phyloP scores from a whole-genome alignment of 2,113 vertebrate genomes.

The Psittacus erithacus region DNA sequence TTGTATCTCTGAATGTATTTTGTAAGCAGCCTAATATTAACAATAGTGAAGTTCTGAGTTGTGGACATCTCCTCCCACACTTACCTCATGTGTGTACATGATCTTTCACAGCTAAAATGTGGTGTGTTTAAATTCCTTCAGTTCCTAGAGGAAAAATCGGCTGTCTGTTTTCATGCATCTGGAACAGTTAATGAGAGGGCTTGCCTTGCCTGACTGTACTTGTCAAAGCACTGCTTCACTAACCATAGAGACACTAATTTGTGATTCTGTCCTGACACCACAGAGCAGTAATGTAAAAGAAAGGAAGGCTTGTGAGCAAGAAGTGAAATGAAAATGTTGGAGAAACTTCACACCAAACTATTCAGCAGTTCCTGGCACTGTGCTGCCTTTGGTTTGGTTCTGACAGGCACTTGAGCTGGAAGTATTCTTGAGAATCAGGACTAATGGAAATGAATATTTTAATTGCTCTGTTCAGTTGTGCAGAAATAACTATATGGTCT shows the following conservation, averaged over 20 bases:
- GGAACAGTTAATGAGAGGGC: neutral
- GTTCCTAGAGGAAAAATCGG: neutral
- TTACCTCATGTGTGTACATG: fast-evolving
- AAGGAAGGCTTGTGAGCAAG: neutral
- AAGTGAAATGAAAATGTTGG: neutral
- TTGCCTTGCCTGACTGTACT: neutral
- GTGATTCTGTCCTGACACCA: neutral
- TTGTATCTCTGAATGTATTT: neutral
- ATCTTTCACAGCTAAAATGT: neutral
- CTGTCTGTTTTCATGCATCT: neutral
- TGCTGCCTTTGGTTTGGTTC: neutral
- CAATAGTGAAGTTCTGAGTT: neutral
- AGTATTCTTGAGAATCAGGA: neutral
- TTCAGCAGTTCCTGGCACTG: neutral
- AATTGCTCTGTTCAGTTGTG: neutral
- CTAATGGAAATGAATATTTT: slow-evolving; percentile 20
- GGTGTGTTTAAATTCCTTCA: neutral
- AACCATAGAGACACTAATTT: neutral
- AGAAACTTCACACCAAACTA: neutral
- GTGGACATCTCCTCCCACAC: neutral
- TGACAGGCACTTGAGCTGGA: neutral
- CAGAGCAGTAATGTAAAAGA: neutral
- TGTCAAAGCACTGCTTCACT: neutral
- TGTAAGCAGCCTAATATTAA: neutral
- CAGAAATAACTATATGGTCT: slow-evolving; percentile 25